These are phyloP conservation scores for Hozukius guyotensis DNA, from an alignment of 2,797 vertebrate genomes.

Conservation along the genomic window DNA sequence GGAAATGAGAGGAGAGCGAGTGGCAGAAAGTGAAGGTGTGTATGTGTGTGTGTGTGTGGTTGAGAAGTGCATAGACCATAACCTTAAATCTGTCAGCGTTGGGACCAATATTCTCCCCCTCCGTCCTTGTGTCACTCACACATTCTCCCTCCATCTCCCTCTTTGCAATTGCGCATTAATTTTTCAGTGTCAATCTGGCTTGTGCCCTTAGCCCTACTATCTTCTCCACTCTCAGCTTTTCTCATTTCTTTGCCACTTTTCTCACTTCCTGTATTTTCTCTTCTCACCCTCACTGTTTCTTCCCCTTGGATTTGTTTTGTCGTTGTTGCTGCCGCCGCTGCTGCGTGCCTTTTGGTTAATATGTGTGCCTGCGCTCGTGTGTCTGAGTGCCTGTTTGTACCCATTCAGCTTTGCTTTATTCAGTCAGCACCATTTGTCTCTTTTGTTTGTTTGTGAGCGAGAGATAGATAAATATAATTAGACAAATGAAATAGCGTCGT, in stretches of 20 bases:
- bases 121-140: conserved; percentile 69
- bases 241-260: conserved; percentile 52
- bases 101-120: conserved; percentile 64
- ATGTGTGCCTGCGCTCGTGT: conserved; percentile 34
- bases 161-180: conserved; percentile 82
- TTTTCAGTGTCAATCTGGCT: conserved; percentile 86
- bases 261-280: conserved; percentile 53
- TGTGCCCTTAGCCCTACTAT: conserved; percentile 72
- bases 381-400: conserved; percentile 36
- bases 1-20: conserved; percentile 44
- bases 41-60: conserved; percentile 19
- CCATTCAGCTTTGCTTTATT: conserved; percentile 59
- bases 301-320: conserved; percentile 47
- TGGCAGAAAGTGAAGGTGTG: conserved; percentile 35
- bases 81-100: conserved; percentile 76
- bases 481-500: conserved; percentile 80
- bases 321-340: background rate
- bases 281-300: conserved; percentile 22
- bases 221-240: conserved; percentile 51
- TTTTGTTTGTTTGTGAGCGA: conserved; percentile 73
- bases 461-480: conserved; percentile 82
- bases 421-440: conserved; percentile 71
- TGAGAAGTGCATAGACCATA: conserved; percentile 59
- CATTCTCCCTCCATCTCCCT: conserved; percentile 63
- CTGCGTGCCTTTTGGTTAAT: conserved; percentile 48